Percentiles rank a stretch among this genome's conserved stretches.
phyloP scores from a whole-genome alignment of 2,797 vertebrate genomes.

The Onychomys leucogaster region DNA sequence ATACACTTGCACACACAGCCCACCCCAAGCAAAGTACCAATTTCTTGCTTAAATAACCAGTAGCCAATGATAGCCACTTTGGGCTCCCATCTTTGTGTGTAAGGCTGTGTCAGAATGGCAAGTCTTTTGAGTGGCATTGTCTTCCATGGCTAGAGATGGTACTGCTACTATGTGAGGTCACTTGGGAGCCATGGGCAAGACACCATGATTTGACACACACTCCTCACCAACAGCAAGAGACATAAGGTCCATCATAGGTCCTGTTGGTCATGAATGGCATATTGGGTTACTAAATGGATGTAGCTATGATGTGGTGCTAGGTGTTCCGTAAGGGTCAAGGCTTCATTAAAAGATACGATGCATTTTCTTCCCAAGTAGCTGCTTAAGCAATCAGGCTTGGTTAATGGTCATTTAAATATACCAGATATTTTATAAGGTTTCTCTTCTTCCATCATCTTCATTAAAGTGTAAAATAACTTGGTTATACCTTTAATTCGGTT shows the following conservation, averaged over 20 bases:
- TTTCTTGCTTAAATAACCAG: neutral
- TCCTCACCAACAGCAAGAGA: neutral
- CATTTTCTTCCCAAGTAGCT: conserved; percentile 30
- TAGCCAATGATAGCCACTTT: neutral
- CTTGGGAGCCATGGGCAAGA: neutral
- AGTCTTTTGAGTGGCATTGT: neutral
- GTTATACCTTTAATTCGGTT: neutral
- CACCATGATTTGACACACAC: neutral
- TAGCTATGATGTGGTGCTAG: neutral
- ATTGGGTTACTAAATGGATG: neutral
- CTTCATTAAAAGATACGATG: conserved; percentile 3
- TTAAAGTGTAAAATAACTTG: conserved; percentile 47
- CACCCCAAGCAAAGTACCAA: neutral
- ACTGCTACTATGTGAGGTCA: neutral
- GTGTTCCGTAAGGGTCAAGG: neutral
- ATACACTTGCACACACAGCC: neutral
- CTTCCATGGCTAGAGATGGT: neutral
- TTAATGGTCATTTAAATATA: neutral
- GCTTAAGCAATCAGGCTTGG: neutral
- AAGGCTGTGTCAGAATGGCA: too few species aligned
- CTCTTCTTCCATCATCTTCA: neutral
- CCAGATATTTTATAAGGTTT: conserved; percentile 24
- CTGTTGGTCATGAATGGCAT: neutral
- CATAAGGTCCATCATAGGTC: neutral
- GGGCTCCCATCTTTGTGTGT: neutral